Evolutionary conservation across 2,113 vertebrate species (phyloP), one percentile per base, ranked within the genome.

Genomic region (Taxidea taxus): DNA sequence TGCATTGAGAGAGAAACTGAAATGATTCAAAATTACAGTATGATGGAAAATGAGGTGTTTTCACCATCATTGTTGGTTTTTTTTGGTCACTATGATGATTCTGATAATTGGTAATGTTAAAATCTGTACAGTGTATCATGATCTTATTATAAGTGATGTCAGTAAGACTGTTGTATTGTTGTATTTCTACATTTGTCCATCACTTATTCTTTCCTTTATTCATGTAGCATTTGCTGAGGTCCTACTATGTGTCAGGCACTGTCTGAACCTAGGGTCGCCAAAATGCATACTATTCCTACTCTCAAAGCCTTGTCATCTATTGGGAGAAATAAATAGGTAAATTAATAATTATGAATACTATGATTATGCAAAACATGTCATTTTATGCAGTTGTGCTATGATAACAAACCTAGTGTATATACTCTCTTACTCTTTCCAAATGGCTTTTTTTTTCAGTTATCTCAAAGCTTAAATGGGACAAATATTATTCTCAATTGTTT

Each of bases 1-100:
- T 72, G 68, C 62, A 85, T 14, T 13, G 81, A 96, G 37, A 47
- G 66, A 60, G 74, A 60, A 90, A 8, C 25, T 62, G 47, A 15
- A 91, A 64, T 97, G 80, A 95, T 91, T 95, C 62, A 90, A 80
- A 95, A 81, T 97, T 91, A 89, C 12, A 97, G n/a, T 90, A 12
- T 90, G 60, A 93, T 90, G 39, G 80, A 51, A 96, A 95, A 83
- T 78, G 64, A 97, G 16, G 7, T 93, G n/a, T 77, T 93, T 95
- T 89, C 34, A 86, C 29, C 56, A 8, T 74, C 31, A 90, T 13
- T 62, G 29, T 20, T 68, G 66, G 16, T 3, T 39, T 92, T 85
- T 66, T 91, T 47, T 68, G 14, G 42, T 91, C 18, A 91, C 72
- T 64, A 21, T 60, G 10, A 85, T 91, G 27, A 92, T 89, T 87